Base-by-base conservation (phyloP, 2,797 vertebrate species). In the Rousettus madagascariensis region DNA sequence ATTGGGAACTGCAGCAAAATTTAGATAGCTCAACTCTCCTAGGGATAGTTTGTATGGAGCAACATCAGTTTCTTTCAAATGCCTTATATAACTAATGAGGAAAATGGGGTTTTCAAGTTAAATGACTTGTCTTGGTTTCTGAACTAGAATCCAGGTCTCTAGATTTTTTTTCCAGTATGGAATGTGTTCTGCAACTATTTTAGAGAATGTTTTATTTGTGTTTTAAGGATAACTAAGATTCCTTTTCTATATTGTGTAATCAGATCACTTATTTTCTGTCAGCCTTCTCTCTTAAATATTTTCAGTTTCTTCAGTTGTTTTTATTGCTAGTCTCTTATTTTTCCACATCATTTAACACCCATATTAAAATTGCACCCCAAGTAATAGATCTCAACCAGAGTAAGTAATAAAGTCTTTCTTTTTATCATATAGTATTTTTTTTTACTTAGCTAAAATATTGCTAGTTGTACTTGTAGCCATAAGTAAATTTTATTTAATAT, bases 371-470 rank as follows among this genome's bases (percentile, higher is more conserved):
- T 36, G 12, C 4, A 38, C 8, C 22, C 28, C 89, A 80, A 51
- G 1, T 46, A 90, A 49, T 49, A 94, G 63, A 26, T 68, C 38
- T 86, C 51, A 78, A 20, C 19, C 17, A 93, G 36, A 57, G 20
- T 66, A 63, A 65, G 20, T 66, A 63, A 65, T 59, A 53, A 26
- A 75, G 69, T 86, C 10, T 79, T 88, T 46, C 51, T 74, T 93
- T 36, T 33, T 16, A 46, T 86, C 88, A 74, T 46, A 59, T 28
- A 77, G 5, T 51, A 7, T 65, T 69, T 53, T 33, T 33, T 77
- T 65, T 77, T 68, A 71, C 22, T 75, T 86, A 84, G 66, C 61
- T 88, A 91, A 92, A 89, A 84, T 71, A 61, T n/a, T 91, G 19
- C 41, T 55, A 41, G 11, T 36, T 30, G 30, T 46, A 51, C 17